phyloP scores from a whole-genome alignment of 2,113 vertebrate species.

The Cyphomyrus plagiostoma region DNA sequence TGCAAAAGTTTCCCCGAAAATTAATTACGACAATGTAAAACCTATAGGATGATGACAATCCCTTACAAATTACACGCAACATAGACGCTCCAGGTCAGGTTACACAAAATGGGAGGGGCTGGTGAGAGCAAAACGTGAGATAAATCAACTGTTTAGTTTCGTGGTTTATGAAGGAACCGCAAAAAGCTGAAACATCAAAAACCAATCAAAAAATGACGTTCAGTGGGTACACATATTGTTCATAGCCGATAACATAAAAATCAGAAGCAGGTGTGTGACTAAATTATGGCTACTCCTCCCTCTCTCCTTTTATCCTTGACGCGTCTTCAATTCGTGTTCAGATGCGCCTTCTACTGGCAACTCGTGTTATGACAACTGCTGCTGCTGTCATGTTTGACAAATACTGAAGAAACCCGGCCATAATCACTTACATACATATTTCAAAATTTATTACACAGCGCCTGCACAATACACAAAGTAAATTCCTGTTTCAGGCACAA shows the following conservation, averaged over 20 bases:
- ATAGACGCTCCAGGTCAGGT: background rate
- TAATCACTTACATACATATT: background rate
- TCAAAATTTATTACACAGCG: background rate
- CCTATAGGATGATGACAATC: background rate
- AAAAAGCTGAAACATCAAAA: background rate
- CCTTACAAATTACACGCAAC: background rate
- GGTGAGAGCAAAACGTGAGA: background rate
- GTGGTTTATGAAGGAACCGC: background rate
- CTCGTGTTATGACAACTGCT: constrained; percentile 4
- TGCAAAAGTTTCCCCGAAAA: background rate
- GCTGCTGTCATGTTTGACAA: background rate
- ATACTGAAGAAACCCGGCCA: background rate
- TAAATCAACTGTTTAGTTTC: background rate
- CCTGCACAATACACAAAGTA: background rate
- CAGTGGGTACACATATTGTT: background rate
- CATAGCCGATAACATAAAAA: background rate
- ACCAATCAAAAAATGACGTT: background rate
- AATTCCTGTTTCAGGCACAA: background rate
- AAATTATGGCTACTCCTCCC: background rate
- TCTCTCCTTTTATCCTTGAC: background rate
- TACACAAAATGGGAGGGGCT: background rate
- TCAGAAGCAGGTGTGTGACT: background rate
- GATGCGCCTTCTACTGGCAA: constrained; percentile 18
- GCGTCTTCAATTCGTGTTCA: background rate
- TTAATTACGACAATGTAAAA: background rate